Evolutionary conservation across 2,888 invertebrate genomes (phyloP), one percentile per base, ranked within the genome.

Genomic region (Parascotia fuliginaria): DNA sequence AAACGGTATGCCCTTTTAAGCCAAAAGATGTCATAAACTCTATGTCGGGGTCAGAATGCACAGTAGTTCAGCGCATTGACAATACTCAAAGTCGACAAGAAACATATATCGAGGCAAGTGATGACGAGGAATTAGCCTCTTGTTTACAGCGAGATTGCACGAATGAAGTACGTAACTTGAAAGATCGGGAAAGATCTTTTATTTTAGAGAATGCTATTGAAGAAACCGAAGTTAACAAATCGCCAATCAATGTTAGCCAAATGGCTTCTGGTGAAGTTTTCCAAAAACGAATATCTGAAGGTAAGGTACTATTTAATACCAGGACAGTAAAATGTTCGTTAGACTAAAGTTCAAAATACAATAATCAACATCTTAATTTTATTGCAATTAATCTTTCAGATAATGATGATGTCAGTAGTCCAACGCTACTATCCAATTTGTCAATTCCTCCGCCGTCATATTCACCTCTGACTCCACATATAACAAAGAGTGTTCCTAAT

Each of bases 371-470:
- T n/a, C n/a, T n/a, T n/a, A n/a, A n/a, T n/a, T n/a, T n/a, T n/a
- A n/a, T n/a, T n/a, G n/a, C n/a, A n/a, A n/a, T n/a, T n/a, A n/a
- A 45, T 45, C 45, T 45, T 45, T 45, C 45, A 45, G 45, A 41
- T 48, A 48, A 42, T 48, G 48, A 46, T 40, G 48, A n/a, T 7
- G 48, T 48, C 5, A 48, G 4, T 48, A 48, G 48, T 42, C 48
- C 48, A 37, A 48, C 48, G 42, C 48, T 48, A 31, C 48, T 48
- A 5, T 48, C 48, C 33, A 48, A 48, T 48, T 48, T 48, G 37
- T 48, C 48, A 48, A 48, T 48, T 48, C 48, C 47, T 47, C 47
- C n/a, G n/a, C n/a, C n/a, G n/a, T n/a, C n/a, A n/a, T n/a, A n/a
- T n/a, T n/a, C n/a, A n/a, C n/a, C n/a, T n/a, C n/a, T n/a, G n/a